phyloP scores from a whole-genome alignment of 2,113 vertebrate species.

The Conger conger region DNA sequence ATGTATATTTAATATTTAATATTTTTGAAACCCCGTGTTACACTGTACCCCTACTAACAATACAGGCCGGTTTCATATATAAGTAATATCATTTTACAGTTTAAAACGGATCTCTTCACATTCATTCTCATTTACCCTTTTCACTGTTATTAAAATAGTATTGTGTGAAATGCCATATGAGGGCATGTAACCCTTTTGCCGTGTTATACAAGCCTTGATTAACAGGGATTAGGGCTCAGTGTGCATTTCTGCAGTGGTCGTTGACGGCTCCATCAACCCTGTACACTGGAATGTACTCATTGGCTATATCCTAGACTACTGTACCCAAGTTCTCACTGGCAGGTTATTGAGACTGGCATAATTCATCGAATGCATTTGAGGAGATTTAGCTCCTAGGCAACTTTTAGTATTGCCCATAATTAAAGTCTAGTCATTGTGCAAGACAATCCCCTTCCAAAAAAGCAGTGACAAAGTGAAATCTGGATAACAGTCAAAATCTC shows the following conservation, averaged over 20 bases:
- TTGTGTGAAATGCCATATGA: background rate
- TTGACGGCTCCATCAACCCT: background rate
- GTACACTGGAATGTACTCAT: background rate
- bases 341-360: background rate
- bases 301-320: background rate
- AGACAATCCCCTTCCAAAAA: background rate
- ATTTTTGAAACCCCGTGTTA: background rate
- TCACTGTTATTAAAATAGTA: background rate
- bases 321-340: background rate
- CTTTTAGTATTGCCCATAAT: background rate
- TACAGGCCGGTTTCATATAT: background rate
- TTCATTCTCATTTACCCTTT: background rate
- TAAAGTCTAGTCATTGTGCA: background rate
- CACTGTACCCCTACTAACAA: background rate
- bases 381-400: slow-evolving; percentile 11
- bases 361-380: background rate
- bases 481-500: slow-evolving; percentile 1
- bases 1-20: background rate
- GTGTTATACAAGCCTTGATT: background rate
- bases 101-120: background rate
- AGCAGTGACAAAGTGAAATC: background rate
- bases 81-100: background rate
- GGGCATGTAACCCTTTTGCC: background rate
- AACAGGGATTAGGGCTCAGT: background rate
- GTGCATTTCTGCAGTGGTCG: background rate